These are phyloP conservation scores for Xestia rhomboidea DNA, from an alignment of 2,888 invertebrate genomes.

Conservation along the genomic window DNA sequence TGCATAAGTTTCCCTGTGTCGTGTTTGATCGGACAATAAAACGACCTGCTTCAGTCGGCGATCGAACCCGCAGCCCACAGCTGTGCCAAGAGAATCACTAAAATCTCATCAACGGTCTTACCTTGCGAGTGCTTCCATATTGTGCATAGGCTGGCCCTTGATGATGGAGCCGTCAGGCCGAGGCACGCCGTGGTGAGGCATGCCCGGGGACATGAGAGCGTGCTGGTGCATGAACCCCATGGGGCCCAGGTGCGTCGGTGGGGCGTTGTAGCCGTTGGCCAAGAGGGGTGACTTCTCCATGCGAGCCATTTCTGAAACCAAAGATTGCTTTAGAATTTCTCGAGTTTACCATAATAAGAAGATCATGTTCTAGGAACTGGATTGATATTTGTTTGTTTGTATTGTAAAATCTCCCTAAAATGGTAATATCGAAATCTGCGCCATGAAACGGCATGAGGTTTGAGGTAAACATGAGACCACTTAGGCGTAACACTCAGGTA, in stretches of 20 bases:
- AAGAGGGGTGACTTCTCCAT: slow-evolving; percentile 97
- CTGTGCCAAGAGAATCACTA: background rate
- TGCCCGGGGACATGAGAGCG: slow-evolving; percentile 97
- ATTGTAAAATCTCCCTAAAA: slow-evolving; percentile 35
- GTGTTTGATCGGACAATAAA: background rate
- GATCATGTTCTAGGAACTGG: background rate
- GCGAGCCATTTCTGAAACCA: slow-evolving; percentile 94
- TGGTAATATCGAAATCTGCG: slow-evolving; percentile 56
- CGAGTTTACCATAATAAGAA: background rate
- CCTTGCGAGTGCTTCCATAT: slow-evolving; percentile 98
- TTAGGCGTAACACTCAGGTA: slow-evolving; percentile 83
- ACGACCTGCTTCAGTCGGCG: background rate
- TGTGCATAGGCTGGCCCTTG: slow-evolving; percentile 96
- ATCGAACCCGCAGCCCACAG: background rate
- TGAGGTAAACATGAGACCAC: slow-evolving; percentile 68
- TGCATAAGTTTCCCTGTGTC: background rate
- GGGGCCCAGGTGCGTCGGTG: slow-evolving; percentile 97
- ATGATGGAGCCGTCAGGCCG: slow-evolving; percentile 95
- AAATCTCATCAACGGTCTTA: slow-evolving; percentile 74
- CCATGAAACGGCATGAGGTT: slow-evolving; percentile 55
- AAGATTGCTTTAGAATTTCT: slow-evolving; percentile 18
- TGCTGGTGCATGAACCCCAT: slow-evolving; percentile 99
- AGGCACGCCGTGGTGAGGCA: slow-evolving; percentile 95
- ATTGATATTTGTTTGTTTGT: slow-evolving; percentile 24
- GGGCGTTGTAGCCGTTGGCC: slow-evolving; percentile 98